Conservation (phyloP, 2,888 invertebrate genomes). For the Drosophila paranaensis region DNA sequence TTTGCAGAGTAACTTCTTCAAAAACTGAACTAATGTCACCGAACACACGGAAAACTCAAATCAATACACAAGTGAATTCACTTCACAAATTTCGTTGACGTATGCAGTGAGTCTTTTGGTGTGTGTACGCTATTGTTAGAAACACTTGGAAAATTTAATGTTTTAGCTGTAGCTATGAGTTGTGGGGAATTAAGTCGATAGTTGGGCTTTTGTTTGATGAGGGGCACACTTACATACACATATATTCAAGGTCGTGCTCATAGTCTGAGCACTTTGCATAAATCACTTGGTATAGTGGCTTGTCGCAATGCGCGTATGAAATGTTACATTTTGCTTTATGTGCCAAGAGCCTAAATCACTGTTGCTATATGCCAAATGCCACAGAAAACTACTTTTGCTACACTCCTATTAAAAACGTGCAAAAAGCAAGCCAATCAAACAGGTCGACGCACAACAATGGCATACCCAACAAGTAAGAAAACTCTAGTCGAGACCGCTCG, state of each 20-base stretch:
- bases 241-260: slow-evolving; percentile 16
- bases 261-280: slow-evolving; percentile 62
- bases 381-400: slow-evolving; percentile 5
- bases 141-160: slow-evolving; percentile 54
- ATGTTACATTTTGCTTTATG: slow-evolving; percentile 68
- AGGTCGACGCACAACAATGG: slow-evolving; percentile 78
- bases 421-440: slow-evolving; percentile 79
- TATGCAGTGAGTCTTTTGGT: slow-evolving; percentile 1
- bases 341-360: slow-evolving; percentile 56
- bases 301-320: slow-evolving; percentile 75
- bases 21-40: slow-evolving; percentile 5
- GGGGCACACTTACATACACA: slow-evolving; percentile 33
- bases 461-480: too few relatives aligned
- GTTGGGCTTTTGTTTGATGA: slow-evolving; percentile 53
- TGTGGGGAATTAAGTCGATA: slow-evolving; percentile 54
- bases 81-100: slow-evolving; percentile 26
- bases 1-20: slow-evolving; percentile 20
- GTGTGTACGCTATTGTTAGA: slow-evolving; percentile 44
- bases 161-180: slow-evolving; percentile 45
- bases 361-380: slow-evolving; percentile 12
- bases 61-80: slow-evolving; percentile 51
- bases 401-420: slow-evolving; percentile 67
- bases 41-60: slow-evolving; percentile 15
- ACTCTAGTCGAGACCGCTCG: too few relatives aligned
- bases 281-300: slow-evolving; percentile 72